Base-by-base conservation (phyloP, 2,888 invertebrate genomes). In the Heliconius sara region DNA sequence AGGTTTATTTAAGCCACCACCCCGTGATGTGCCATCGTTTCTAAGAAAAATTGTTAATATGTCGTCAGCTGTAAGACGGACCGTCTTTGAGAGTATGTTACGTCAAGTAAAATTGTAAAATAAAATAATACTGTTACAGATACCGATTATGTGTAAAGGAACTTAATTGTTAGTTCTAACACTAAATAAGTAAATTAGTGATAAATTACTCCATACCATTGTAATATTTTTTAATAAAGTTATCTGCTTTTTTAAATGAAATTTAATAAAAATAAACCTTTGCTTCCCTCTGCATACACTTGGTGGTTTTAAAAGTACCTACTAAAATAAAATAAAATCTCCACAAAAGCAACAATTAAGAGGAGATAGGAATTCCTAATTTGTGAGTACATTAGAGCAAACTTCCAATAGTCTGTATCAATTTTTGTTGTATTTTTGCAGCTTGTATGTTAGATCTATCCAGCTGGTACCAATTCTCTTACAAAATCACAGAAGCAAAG, bases 321-420 rank as follows among this genome's bases (percentile, higher is more conserved):
- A 43, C 43, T 16, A 70, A 70, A 47, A 70, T 47, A 27, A 70
- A 70, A 70, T 25, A 70, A 25, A 68, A 39, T 43, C 70, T 43
- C 70, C 16, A 47, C 25, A 70, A 47, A 70, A 70, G 70, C 16
- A 27, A 70, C 70, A 43, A 70, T 70, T 25, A 25, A 47, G 25
- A 70, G 25, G 43, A 25, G 70, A 25, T 70, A 70, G 70, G 70
- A 43, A 43, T 47, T 70, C 9, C 25, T 70, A 70, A 70, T 47
- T 70, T 47, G 43, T 70, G 25, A 70, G 70, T n/a, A 70, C 7
- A 47, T 47, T 70, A 47, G 70, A 25, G 25, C 47, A 25, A 27
- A 47, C 25, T 47, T 70, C n/a, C 6, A 25, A 70, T 6, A 47
- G 16, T 70, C 25, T 9, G 13, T 43, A 47, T 25, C 3, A 22